A percentile compares a stretch with the other conserved stretches of the same genome.
These are phyloP conservation scores for Crotophaga sulcirostris DNA, from an alignment of 2,113 vertebrate genomes.

Conservation along the genomic window DNA sequence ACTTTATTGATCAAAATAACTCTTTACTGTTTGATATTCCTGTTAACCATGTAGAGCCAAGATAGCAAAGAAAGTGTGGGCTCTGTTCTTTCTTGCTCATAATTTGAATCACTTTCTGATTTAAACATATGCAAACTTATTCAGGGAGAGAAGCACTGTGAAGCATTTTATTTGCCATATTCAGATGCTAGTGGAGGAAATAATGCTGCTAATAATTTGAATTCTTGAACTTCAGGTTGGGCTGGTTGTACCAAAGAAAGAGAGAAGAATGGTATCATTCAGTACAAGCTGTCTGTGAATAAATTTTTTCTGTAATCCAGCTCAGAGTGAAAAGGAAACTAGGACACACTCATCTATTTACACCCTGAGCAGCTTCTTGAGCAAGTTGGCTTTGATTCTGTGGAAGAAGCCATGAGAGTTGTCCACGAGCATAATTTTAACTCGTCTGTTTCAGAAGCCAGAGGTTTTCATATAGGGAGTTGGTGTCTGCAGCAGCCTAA, in stretches of 20 bases:
- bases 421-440: neutral
- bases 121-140: neutral
- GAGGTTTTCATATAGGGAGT: neutral
- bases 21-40: neutral
- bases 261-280: neutral
- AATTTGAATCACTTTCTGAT: neutral
- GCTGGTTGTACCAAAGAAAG: neutral
- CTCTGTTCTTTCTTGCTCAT: neutral
- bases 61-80: neutral
- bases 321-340: neutral
- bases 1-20: conserved; percentile 36
- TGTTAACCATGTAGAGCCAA: neutral
- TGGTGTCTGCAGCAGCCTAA: neutral
- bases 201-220: neutral
- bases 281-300: neutral
- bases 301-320: neutral
- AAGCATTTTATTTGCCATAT: neutral
- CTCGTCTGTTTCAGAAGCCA: neutral
- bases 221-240: conserved; percentile 51
- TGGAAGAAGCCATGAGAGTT: neutral
- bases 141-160: neutral
- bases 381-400: neutral
- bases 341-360: neutral
- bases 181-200: neutral
- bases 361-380: neutral